These are phyloP conservation scores for Stomorhina lunata DNA, from an alignment of 2,888 invertebrate genomes.

Conservation along the genomic window DNA sequence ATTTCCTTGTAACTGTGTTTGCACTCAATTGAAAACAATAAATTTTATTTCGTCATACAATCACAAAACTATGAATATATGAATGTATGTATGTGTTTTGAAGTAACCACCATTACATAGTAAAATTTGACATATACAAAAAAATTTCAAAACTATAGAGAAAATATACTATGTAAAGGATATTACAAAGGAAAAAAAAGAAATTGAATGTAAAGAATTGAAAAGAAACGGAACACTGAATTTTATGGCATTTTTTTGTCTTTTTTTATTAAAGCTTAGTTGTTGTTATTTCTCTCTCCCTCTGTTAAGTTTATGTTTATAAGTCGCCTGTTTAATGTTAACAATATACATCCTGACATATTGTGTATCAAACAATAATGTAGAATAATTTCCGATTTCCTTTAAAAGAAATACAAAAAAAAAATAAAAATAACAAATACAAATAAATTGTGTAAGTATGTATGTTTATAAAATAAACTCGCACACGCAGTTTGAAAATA, in stretches of 20 bases:
- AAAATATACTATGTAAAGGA: background rate
- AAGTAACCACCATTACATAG: conserved; percentile 16
- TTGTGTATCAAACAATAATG: conserved; percentile 76
- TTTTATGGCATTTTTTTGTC: conserved; percentile 3
- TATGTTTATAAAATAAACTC: conserved; percentile 9
- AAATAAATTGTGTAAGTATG: background rate
- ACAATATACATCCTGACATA: conserved; percentile 67
- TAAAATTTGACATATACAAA: conserved; percentile 41
- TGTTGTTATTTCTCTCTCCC: background rate
- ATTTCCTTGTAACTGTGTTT: conserved; percentile 63
- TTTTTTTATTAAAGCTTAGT: background rate
- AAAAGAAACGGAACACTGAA: background rate
- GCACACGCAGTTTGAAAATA: background rate
- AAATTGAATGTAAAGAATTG: too few relatives aligned
- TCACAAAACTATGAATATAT: conserved; percentile 66
- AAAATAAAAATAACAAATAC: conserved; percentile 3
- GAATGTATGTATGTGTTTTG: too few relatives aligned
- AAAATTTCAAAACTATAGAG: conserved; percentile 4
- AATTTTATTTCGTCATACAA: conserved; percentile 73
- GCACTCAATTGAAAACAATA: conserved; percentile 78
- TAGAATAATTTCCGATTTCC: conserved; percentile 76
- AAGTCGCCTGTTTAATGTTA: conserved; percentile 61
- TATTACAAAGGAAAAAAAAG: conserved; percentile 18
- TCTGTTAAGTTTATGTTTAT: conserved; percentile 46
- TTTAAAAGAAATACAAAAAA: too few relatives aligned